phyloP scores from a whole-genome alignment of 2,888 invertebrate species.

The Coremacera marginata region DNA sequence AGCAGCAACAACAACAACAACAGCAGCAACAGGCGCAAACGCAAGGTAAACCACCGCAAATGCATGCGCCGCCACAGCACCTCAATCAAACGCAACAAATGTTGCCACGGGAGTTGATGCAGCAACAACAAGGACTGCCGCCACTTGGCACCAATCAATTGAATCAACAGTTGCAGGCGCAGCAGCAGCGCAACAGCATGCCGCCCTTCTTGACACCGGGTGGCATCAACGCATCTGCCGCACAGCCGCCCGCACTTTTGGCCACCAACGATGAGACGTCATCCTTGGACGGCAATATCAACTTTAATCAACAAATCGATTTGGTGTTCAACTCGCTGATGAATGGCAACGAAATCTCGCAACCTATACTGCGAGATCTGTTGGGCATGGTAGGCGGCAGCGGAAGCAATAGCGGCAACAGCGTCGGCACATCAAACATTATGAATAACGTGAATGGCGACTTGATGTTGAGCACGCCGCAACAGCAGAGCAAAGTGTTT shows the following conservation, averaged over 20 bases:
- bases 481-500: slow-evolving; percentile 50
- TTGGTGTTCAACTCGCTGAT: slow-evolving; percentile 68
- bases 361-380: slow-evolving; percentile 67
- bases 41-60: slow-evolving; percentile 44
- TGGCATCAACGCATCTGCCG: not conserved
- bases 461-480: slow-evolving; percentile 39
- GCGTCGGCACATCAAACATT: slow-evolving; percentile 47
- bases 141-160: slow-evolving; percentile 25
- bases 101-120: slow-evolving; percentile 52
- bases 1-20: slow-evolving; percentile 50
- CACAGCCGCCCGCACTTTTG: slow-evolving; percentile 42
- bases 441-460: slow-evolving; percentile 53
- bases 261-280: slow-evolving; percentile 57
- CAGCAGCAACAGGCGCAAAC: slow-evolving; percentile 51
- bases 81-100: slow-evolving; percentile 37
- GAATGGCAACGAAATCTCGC: slow-evolving; percentile 67
- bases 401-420: slow-evolving; percentile 52
- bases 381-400: slow-evolving; percentile 63
- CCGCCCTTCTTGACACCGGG: slow-evolving; percentile 44
- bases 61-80: slow-evolving; percentile 46
- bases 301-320: slow-evolving; percentile 69
- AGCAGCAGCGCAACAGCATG: slow-evolving; percentile 35
- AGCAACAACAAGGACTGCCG: slow-evolving; percentile 51
- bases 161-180: slow-evolving; percentile 31
- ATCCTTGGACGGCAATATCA: slow-evolving; percentile 55